phyloP scores from a whole-genome alignment of 2,888 invertebrate genomes.

The Deroplatys truncata region DNA sequence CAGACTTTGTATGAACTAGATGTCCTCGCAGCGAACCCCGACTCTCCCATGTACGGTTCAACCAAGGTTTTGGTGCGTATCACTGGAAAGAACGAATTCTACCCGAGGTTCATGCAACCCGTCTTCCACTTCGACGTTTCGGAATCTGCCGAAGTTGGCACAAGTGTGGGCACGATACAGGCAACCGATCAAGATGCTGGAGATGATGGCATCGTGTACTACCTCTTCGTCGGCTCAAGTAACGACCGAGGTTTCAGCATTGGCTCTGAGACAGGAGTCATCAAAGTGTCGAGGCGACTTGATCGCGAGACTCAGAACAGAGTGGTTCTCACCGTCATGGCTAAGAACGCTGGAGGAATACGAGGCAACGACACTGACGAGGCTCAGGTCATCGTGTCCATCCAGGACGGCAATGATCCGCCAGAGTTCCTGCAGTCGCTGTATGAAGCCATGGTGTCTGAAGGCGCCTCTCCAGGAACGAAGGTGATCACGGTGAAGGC shows the following conservation, averaged over 20 bases:
- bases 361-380: slow-evolving; percentile 93
- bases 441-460: slow-evolving; percentile 77
- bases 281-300: slow-evolving; percentile 74
- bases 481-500: slow-evolving; percentile 76
- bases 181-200: slow-evolving; percentile 88
- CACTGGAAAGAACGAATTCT: slow-evolving; percentile 84
- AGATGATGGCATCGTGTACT: slow-evolving; percentile 82
- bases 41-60: slow-evolving; percentile 71
- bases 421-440: slow-evolving; percentile 79
- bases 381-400: slow-evolving; percentile 87
- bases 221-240: slow-evolving; percentile 88
- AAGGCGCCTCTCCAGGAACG: slow-evolving; percentile 71
- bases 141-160: slow-evolving; percentile 83
- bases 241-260: slow-evolving; percentile 88
- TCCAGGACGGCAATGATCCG: slow-evolving; percentile 95
- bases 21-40: slow-evolving; percentile 82
- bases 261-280: slow-evolving; percentile 76
- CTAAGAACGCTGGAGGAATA: slow-evolving; percentile 92
- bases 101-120: slow-evolving; percentile 81
- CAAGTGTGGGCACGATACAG: slow-evolving; percentile 78
- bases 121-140: slow-evolving; percentile 91
- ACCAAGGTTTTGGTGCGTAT: slow-evolving; percentile 71
- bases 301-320: slow-evolving; percentile 86
- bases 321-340: slow-evolving; percentile 85
- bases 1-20: slow-evolving; percentile 68